Conservation (phyloP, 1,140 invertebrate species). For the Diabrotica virgifera region DNA sequence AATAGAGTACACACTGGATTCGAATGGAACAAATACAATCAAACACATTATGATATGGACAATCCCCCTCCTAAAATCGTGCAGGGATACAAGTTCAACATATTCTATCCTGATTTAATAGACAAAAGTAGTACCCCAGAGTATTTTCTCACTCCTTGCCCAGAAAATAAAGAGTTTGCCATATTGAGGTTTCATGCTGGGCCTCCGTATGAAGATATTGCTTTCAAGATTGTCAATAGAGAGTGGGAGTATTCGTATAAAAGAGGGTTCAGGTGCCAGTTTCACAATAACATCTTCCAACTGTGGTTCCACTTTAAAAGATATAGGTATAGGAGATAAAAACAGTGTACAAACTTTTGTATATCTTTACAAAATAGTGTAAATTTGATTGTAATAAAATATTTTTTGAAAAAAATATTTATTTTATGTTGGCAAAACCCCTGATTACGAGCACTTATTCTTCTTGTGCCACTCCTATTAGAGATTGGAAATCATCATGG, state of each 20-base stretch:
- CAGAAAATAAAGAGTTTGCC: conserved; percentile 93
- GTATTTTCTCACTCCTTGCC: conserved; percentile 88
- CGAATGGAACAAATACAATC: conserved; percentile 99
- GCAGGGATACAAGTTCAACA: conserved; percentile 99
- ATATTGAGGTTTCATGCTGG: conserved; percentile 93
- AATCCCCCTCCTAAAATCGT: conserved; percentile 99
- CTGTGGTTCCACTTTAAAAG: conserved; percentile 99
- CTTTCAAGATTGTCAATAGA: conserved; percentile 98
- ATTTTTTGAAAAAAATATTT: no score
- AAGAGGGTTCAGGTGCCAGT: conserved; percentile 95
- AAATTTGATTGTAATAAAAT: no score
- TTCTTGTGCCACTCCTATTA: no score
- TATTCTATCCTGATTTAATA: conserved; percentile 99
- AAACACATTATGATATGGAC: conserved; percentile 99
- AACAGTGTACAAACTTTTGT: neutral
- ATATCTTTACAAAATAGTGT: no score
- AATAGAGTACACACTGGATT: conserved; percentile 95
- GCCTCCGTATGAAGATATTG: conserved; percentile 99
- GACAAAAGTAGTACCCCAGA: conserved; percentile 92
- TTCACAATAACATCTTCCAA: conserved; percentile 99
- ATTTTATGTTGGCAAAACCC: no score
- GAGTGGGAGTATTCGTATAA: conserved; percentile 99
- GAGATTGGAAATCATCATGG: no score
- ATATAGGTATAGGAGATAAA: conserved; percentile 89
- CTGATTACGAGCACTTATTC: no score